A percentile compares a stretch with the other conserved stretches of the same genome.
phyloP scores from a whole-genome alignment of 2,888 invertebrate genomes.

The Diaprepes abbreviatus region DNA sequence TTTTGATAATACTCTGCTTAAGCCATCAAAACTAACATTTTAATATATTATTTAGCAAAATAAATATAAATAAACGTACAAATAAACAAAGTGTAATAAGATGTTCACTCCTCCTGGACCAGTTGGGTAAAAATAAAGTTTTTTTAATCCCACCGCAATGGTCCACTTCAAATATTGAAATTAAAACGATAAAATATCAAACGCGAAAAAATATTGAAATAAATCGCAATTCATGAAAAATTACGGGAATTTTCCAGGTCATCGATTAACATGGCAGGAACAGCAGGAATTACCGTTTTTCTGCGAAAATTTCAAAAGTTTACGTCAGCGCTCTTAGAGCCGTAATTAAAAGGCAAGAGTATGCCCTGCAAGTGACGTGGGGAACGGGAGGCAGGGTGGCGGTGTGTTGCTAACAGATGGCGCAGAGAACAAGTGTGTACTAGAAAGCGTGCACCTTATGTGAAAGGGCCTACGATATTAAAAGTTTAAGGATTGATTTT shows the following conservation, averaged over 20 bases:
- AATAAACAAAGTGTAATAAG: too few relatives aligned
- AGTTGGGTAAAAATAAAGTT: too few relatives aligned
- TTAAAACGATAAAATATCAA: neutral
- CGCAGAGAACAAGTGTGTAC: slow-evolving; percentile 57
- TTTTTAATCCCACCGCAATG: too few relatives aligned
- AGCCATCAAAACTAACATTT: too few relatives aligned
- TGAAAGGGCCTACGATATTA: slow-evolving; percentile 20
- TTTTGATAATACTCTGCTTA: too few relatives aligned
- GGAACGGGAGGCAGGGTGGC: slow-evolving; percentile 58
- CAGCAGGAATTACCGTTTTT: slow-evolving; percentile 64
- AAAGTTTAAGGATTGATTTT: too few relatives aligned
- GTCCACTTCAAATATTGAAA: neutral
- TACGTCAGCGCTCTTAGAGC: slow-evolving; percentile 60
- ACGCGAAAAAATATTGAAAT: neutral
- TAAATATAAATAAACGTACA: too few relatives aligned
- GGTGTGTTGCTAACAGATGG: slow-evolving; percentile 64
- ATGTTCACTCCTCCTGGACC: too few relatives aligned
- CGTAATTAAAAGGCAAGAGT: slow-evolving; percentile 65
- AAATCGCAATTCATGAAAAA: neutral
- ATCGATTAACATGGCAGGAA: slow-evolving; percentile 59
- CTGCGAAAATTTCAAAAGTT: slow-evolving; percentile 66
- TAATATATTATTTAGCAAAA: too few relatives aligned
- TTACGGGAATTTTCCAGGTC: slow-evolving; percentile 22
- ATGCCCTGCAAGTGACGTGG: slow-evolving; percentile 62
- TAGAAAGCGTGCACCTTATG: slow-evolving; percentile 49